Evolutionary conservation across 2,888 invertebrate species (phyloP), one percentile per base, ranked within the genome.

Genomic region (Griposia aprilina): DNA sequence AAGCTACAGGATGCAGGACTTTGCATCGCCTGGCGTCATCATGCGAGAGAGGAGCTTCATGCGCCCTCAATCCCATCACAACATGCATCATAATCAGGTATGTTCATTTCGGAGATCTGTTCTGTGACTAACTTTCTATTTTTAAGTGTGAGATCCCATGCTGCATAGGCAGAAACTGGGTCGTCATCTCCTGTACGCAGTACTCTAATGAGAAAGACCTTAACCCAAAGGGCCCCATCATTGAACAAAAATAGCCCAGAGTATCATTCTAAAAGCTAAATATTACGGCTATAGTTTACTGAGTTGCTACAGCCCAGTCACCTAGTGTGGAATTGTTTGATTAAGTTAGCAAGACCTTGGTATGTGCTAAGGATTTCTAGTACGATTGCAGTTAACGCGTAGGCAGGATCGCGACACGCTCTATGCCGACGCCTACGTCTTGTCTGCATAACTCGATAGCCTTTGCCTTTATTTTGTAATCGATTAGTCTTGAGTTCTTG

Each of bases 11-110:
- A 96, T 97, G 95, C 96, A 96, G 91, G 97, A 97, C 90, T 97
- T 97, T 90, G 95, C 97, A 72, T 92, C 97, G 59, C 96, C 97
- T 66, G 95, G 96, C 79, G 97, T 98, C 87, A 97, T 97, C 91
- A 97, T 97, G 93, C 95, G 98, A 87, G 98, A 98, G 93, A 96
- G 98, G 87, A 98, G 98, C 93, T 98, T 98, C 93, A 97, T 98
- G 74, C 97, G 98, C 81, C 97, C 97, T 66, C 98, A 97, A 90
- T 97, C 96, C 5, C 97, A 97, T 91, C 97, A 97, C 92, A 97
- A 96, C 85, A 95, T 97, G 94, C 97, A 97, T 93, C 97, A 97
- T 92, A 96, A 95, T 93, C 97, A 97, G 97, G 97, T 97, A 88
- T 88, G 75, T 81, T 55, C 0, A 30, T 62, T 70, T 66, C 26